Conservation (phyloP, 1,140 invertebrate species). For the Epicauta chinensis region DNA sequence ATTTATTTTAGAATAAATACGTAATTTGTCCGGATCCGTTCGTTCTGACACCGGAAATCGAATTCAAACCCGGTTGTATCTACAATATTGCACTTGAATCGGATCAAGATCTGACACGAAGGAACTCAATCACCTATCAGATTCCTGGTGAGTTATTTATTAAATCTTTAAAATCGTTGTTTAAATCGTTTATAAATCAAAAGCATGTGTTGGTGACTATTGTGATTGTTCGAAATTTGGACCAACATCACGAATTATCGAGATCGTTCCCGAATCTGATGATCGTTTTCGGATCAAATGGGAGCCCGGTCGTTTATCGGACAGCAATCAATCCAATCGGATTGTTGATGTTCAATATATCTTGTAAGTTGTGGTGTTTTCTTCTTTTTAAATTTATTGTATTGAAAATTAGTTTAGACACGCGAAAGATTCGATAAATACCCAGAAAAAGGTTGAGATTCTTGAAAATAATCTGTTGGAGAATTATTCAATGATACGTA, state of each 20-base stretch:
- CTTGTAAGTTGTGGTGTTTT: background rate
- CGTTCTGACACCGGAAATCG: background rate
- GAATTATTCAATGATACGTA: background rate
- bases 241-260: conserved; percentile 1
- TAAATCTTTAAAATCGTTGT: background rate
- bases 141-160: too few relatives aligned
- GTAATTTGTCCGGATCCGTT: too few relatives aligned
- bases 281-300: background rate
- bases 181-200: background rate
- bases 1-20: too few relatives aligned
- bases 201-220: background rate
- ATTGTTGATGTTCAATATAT: background rate
- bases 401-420: background rate
- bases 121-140: too few relatives aligned
- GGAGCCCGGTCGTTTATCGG: background rate
- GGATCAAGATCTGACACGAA: background rate
- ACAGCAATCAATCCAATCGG: background rate
- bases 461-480: background rate
- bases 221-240: conserved; percentile 3
- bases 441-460: background rate
- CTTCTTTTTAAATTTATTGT: background rate
- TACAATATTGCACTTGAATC: background rate
- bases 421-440: background rate
- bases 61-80: conserved; percentile 1
- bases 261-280: background rate